Base-by-base conservation (phyloP, 2,797 vertebrate genomes). In the Malacoctenus gilli region DNA sequence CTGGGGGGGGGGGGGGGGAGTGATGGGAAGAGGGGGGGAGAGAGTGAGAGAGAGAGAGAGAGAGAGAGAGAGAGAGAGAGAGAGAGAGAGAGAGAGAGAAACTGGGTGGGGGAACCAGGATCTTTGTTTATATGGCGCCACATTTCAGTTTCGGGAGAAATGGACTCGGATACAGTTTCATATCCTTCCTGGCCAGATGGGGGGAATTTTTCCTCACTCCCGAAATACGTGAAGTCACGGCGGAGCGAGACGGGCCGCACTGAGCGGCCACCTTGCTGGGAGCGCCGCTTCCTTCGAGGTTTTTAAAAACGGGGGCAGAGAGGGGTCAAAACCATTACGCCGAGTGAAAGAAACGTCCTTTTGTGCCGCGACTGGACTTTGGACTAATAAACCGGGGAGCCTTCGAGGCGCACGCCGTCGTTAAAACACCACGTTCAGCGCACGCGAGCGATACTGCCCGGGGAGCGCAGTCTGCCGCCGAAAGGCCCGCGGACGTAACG, bases 151-250 rank as follows among this genome's bases (percentile, higher is more conserved):
- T 60, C 73, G 69, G 75, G 84, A 68, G 81, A 80, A 88, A 72
- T 23, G 48, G 77, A 79, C 79, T 61, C 83, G 71, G 88, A 85
- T 86, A 80, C 59, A 62, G 49, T 89, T 89, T 90, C 85, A 88
- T 69, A 63, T 85, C 69, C 85, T 86, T 87, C 77, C 83, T 76
- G 65, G 50, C 68, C 75, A 80, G 77, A 77, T 53, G 78, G 69
- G 71, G 69, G 69, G 83, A 68, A n/a, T n/a, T 76, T 85, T 86
- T 80, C 75, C 81, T 79, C 59, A 34, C 48, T 85, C 77, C 72
- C 79, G 68, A 85, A 85, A 87, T 70, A 80, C 62, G 85, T 84
- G 76, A 87, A 86, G 85, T 89, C 79, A 89, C 60, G 44, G 42
- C 10, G 13, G 28, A 65, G 66, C 80, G 66, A 82, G 75, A 72